Percentiles rank a stretch among this genome's conserved stretches.
Conservation (phyloP, 2,888 invertebrate species). For the Selenia dentaria region DNA sequence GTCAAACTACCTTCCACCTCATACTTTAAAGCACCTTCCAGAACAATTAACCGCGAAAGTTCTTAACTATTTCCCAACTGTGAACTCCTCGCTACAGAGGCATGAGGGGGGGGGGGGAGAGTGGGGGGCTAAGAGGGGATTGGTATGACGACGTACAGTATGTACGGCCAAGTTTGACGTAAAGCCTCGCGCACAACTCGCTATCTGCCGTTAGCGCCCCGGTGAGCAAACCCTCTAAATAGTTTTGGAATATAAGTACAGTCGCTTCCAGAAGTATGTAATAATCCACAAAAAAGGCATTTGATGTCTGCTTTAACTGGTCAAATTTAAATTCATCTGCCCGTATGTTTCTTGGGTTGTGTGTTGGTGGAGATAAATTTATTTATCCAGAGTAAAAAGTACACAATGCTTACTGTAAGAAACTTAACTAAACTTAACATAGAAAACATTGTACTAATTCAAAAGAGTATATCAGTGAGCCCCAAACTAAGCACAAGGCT, state of each 20-base stretch:
- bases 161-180: slow-evolving; percentile 17
- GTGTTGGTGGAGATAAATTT: too few relatives aligned
- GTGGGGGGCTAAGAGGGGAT: not conserved
- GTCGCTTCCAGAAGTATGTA: too few relatives aligned
- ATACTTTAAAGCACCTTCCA: slow-evolving; percentile 10
- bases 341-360: too few relatives aligned
- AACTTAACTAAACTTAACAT: too few relatives aligned
- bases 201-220: slow-evolving; percentile 21
- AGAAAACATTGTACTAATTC: too few relatives aligned
- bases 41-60: slow-evolving; percentile 20
- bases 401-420: too few relatives aligned
- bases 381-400: too few relatives aligned
- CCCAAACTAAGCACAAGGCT: too few relatives aligned
- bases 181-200: slow-evolving; percentile 2
- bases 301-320: too few relatives aligned
- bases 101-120: not conserved
- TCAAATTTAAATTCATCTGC: too few relatives aligned
- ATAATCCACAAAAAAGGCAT: too few relatives aligned
- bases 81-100: slow-evolving; percentile 10
- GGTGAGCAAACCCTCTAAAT: slow-evolving; percentile 25
- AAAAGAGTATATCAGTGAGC: too few relatives aligned
- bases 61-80: slow-evolving; percentile 17
- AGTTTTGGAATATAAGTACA: slow-evolving; percentile 17
- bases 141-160: slow-evolving; percentile 4
- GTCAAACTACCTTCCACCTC: not conserved